phyloP scores from a whole-genome alignment of 2,113 vertebrate genomes.

The Mustelus asterias region DNA sequence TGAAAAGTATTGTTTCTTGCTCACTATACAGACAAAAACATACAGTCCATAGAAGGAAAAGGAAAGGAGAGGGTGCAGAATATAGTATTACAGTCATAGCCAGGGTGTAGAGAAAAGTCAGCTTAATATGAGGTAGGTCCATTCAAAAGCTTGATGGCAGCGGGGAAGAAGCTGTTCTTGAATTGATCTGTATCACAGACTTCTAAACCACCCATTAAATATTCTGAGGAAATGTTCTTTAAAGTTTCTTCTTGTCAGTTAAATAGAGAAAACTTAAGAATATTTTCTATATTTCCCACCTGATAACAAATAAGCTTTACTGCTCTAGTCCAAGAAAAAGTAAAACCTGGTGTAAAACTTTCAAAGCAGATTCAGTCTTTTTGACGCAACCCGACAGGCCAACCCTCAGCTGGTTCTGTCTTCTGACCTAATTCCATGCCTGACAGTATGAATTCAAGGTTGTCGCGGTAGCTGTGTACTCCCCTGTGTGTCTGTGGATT shows the following conservation, averaged over 20 bases:
- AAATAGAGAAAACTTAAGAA: background rate
- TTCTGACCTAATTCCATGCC: background rate
- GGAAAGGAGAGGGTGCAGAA: too few relatives aligned
- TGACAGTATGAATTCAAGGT: background rate
- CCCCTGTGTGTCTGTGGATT: constrained; percentile 1
- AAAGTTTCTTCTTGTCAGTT: background rate
- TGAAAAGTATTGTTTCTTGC: too few relatives aligned
- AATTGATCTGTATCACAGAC: background rate
- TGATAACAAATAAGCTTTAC: background rate
- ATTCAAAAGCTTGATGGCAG: too few relatives aligned
- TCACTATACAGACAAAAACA: too few relatives aligned
- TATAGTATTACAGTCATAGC: too few relatives aligned
- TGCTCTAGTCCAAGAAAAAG: background rate
- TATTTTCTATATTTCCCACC: background rate
- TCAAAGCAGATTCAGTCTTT: background rate
- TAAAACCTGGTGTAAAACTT: background rate
- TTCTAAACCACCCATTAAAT: background rate
- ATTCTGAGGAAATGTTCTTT: background rate
- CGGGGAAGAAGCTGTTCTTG: too few relatives aligned
- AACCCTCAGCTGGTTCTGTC: background rate
- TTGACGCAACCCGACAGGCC: background rate
- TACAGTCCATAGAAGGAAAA: too few relatives aligned
- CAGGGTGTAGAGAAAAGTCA: too few relatives aligned
- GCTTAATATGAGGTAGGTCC: too few relatives aligned
- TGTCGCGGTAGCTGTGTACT: background rate